Evolutionary conservation across 2,797 vertebrate species (phyloP), one percentile per base, ranked within the genome.

Genomic region (Eulemur albifrons): DNA sequence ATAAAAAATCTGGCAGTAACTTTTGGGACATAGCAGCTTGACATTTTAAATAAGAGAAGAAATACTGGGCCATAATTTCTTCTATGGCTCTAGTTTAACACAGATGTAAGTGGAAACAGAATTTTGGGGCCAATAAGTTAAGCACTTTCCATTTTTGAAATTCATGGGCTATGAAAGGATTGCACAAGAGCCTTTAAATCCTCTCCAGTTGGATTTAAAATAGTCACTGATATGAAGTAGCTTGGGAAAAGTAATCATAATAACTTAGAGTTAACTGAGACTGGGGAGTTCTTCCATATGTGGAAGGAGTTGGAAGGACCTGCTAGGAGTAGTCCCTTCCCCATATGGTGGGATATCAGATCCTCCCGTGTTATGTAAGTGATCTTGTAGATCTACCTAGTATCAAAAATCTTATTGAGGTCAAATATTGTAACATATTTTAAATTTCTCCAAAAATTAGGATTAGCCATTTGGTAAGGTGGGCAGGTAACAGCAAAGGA

Each of bases 1-100:
- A 73, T 57, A 88, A 8, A 94, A 93, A 85, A 81, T 79, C 8
- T 77, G 14, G 17, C 69, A 48, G n/a, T 88, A 76, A 52, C 59
- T 83, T 90, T 63, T 32, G 52, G 54, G n/a, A 93, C 38, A 43
- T 15, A 73, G 7, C 13, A 85, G 40, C 52, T 75, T 88, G 52
- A 81, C 21, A 38, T 88, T 97, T 93, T 88, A 96, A 90, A 96
- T 85, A 84, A 75, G 35, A 88, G 40, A 93, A 93, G 50, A 91
- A 88, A 93, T 82, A 83, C 3, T 61, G n/a, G 45, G n/a, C 38
- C 1, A 3, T 52, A 70, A 86, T 93, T 95, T 96, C n/a, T 94
- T 79, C 70, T 87, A 20, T 73, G 13, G 21, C 13, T 76, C 35
- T 90, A 91, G 43, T 94, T 87, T 88, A 90, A 96, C 48, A 73